Evolutionary conservation across 2,113 vertebrate species (phyloP).

Genomic region (Eurystomus gularis): DNA sequence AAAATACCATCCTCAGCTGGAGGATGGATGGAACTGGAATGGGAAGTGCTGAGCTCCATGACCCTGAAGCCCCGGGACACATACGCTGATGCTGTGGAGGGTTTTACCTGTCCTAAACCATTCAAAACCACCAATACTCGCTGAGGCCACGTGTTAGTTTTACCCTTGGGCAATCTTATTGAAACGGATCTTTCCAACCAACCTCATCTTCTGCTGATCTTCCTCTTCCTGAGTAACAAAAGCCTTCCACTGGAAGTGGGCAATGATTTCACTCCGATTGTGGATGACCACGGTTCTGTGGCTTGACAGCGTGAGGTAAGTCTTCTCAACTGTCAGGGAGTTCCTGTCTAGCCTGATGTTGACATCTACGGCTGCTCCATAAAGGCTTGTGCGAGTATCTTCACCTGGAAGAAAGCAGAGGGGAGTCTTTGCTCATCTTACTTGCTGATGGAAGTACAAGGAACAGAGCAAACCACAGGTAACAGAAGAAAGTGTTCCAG

Average conservation of each 20-base stretch:
- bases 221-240: slow-evolving; percentile 78
- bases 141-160: rapidly evolving
- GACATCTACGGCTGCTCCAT: slow-evolving; percentile 79
- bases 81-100: neutral
- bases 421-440: neutral
- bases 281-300: slow-evolving; percentile 71
- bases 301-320: slow-evolving; percentile 77
- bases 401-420: slow-evolving; percentile 77
- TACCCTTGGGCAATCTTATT: neutral
- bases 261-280: slow-evolving; percentile 78
- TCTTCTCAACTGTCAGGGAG: slow-evolving; percentile 75
- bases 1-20: neutral
- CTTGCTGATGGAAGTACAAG: neutral
- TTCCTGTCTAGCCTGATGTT: slow-evolving; percentile 79
- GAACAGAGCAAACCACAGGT: neutral
- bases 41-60: neutral
- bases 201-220: slow-evolving; percentile 75
- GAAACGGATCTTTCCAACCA: neutral
- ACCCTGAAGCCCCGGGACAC: neutral
- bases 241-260: slow-evolving; percentile 83
- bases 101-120: neutral
- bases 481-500: neutral
- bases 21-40: neutral
- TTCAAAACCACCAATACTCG: neutral
- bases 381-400: slow-evolving; percentile 75